A percentile compares a stretch with the other conserved stretches of the same genome.
Evolutionary conservation across 2,797 vertebrate genomes (phyloP).

Genomic region (Sebastolobus alascanus): DNA sequence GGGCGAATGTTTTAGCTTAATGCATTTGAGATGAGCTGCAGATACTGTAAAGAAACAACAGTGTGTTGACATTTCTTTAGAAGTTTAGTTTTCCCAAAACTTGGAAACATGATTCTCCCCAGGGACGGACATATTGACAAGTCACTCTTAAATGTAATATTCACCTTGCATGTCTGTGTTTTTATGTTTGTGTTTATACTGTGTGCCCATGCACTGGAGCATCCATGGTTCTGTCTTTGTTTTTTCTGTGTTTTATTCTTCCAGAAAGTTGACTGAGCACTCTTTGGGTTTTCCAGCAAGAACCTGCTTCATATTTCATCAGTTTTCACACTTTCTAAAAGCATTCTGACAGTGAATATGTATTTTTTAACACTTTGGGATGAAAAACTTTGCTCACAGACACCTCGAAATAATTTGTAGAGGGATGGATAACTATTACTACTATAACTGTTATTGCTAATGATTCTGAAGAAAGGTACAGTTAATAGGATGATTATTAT

Average conservation of each 20-base stretch:
- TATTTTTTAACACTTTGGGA: slow-evolving; percentile 8
- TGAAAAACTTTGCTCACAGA: slow-evolving; percentile 4
- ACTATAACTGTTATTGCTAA: neutral
- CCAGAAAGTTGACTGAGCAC: neutral
- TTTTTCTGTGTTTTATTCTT: neutral
- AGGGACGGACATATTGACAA: slow-evolving; percentile 24
- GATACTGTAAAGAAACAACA: neutral
- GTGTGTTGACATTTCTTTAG: neutral
- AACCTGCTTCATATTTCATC: slow-evolving; percentile 42
- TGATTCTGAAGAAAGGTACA: neutral
- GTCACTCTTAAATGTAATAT: slow-evolving; percentile 26
- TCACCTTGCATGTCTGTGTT: slow-evolving; percentile 9
- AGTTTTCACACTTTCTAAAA: slow-evolving; percentile 18
- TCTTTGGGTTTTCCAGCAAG: slow-evolving; percentile 18
- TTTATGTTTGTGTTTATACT: neutral
- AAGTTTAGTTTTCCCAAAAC: slow-evolving; percentile 25
- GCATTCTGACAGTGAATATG: neutral
- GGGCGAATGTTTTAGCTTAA: neutral
- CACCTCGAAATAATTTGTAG: neutral
- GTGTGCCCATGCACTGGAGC: slow-evolving; percentile 13
- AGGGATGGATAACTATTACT: neutral
- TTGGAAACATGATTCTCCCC: neutral
- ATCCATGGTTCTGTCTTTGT: slow-evolving; percentile 6
- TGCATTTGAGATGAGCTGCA: neutral
- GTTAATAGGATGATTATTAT: no score